Percentiles rank a stretch among this genome's conserved stretches.
Conservation (phyloP, 2,888 invertebrate genomes). For the Pristionchus entomophagus region DNA sequence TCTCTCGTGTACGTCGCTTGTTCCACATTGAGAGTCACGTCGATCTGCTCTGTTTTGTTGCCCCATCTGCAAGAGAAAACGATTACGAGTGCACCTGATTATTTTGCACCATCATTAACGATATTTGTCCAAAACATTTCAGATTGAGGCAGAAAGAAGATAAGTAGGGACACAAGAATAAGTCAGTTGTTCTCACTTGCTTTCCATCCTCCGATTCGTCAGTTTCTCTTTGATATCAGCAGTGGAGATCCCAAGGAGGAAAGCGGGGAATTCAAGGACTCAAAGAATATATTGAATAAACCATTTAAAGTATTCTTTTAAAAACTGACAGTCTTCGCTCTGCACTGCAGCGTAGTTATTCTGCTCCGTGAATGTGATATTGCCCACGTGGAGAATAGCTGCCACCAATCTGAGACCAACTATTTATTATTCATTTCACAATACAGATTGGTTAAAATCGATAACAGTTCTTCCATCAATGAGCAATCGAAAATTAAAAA, state of each 20-base stretch:
- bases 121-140: background rate
- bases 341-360: slow-evolving; percentile 81
- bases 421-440: background rate
- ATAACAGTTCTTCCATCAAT: too few relatives aligned
- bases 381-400: slow-evolving; percentile 83
- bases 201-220: slow-evolving; percentile 82
- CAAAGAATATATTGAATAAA: slow-evolving; percentile 61
- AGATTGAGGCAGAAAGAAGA: background rate
- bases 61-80: slow-evolving; percentile 80
- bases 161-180: background rate
- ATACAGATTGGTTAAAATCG: too few relatives aligned
- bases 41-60: slow-evolving; percentile 81
- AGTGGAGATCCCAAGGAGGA: slow-evolving; percentile 81
- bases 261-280: slow-evolving; percentile 82
- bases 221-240: slow-evolving; percentile 81
- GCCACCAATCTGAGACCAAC: slow-evolving; percentile 76
- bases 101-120: too few relatives aligned
- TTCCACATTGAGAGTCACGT: slow-evolving; percentile 82
- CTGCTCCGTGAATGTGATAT: slow-evolving; percentile 80
- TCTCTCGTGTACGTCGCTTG: slow-evolving; percentile 83
- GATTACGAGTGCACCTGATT: too few relatives aligned
- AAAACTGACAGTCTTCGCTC: slow-evolving; percentile 80
- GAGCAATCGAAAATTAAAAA: too few relatives aligned
- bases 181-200: slow-evolving; percentile 50
- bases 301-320: background rate